Conservation (phyloP, 2,888 invertebrate species). For the Eupeodes latifasciatus region DNA sequence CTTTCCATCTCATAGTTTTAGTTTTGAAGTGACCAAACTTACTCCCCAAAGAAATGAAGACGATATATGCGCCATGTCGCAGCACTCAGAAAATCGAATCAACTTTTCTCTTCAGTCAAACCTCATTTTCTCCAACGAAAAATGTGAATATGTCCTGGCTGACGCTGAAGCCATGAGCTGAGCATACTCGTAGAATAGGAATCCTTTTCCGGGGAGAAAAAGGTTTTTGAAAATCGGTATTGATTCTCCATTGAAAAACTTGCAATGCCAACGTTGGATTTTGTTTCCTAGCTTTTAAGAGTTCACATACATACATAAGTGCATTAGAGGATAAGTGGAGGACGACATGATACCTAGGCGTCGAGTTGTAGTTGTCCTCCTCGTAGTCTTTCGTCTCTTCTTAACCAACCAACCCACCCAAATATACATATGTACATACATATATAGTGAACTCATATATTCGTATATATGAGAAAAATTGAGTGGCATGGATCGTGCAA, state of each 20-base stretch:
- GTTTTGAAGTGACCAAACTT: slow-evolving; percentile 40
- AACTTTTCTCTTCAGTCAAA: slow-evolving; percentile 49
- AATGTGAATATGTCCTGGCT: slow-evolving; percentile 47
- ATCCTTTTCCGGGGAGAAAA: neutral
- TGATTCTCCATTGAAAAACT: slow-evolving; percentile 69
- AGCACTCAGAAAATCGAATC: slow-evolving; percentile 71
- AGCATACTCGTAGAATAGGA: neutral
- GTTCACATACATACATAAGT: slow-evolving; percentile 44
- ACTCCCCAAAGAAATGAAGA: slow-evolving; percentile 14
- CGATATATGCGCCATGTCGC: slow-evolving; percentile 42
- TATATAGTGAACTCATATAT: neutral
- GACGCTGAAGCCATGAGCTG: neutral
- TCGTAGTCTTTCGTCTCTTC: slow-evolving; percentile 4
- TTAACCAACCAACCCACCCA: neutral
- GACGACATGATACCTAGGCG: slow-evolving; percentile 50
- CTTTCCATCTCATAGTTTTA: slow-evolving; percentile 46
- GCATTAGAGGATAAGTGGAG: slow-evolving; percentile 73
- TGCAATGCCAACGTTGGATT: slow-evolving; percentile 45
- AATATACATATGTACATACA: too few relatives aligned
- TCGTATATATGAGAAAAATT: slow-evolving; percentile 55
- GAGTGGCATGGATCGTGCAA: slow-evolving; percentile 72
- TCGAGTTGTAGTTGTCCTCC: slow-evolving; percentile 14
- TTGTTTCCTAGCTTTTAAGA: neutral
- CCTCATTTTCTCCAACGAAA: slow-evolving; percentile 56
- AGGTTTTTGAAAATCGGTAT: slow-evolving; percentile 47